Conservation (phyloP, 2,113 vertebrate species). For the Oncorhynchus masou region DNA sequence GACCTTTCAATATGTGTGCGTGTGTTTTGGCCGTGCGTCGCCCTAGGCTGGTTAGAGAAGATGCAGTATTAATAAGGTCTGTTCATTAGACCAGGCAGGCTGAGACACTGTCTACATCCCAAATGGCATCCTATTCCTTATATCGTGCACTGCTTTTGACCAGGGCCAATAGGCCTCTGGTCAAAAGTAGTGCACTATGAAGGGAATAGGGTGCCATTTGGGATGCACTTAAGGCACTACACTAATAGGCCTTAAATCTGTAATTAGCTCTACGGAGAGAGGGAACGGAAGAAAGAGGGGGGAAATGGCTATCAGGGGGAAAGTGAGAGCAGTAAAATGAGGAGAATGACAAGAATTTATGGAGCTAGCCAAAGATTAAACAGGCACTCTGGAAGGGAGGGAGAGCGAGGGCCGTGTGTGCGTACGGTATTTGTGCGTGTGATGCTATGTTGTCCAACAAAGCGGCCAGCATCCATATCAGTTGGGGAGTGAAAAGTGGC, state of each 20-base stretch:
- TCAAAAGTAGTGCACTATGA: too few relatives aligned
- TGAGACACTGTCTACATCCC: background rate
- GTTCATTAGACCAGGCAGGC: constrained; percentile 25
- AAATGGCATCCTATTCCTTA: too few relatives aligned
- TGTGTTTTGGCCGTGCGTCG: background rate
- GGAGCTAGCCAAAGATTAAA: background rate
- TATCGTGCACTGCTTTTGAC: too few relatives aligned
- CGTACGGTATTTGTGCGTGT: background rate
- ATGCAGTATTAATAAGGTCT: constrained; percentile 34
- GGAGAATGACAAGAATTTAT: background rate
- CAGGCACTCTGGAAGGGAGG: background rate
- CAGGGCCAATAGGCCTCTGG: too few relatives aligned
- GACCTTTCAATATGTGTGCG: background rate
- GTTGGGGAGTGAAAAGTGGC: background rate
- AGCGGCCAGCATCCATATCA: background rate
- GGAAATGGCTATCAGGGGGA: constrained; percentile 1
- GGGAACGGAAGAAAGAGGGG: constrained; percentile 4
- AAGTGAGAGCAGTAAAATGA: background rate
- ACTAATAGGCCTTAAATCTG: too few relatives aligned
- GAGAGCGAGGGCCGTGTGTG: background rate
- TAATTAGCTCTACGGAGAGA: background rate
- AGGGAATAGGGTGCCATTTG: too few relatives aligned
- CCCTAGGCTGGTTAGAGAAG: constrained; percentile 7
- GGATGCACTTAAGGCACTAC: too few relatives aligned
- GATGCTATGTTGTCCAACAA: background rate